A percentile compares a stretch with the other conserved stretches of the same genome.
These are phyloP conservation scores for Pseudorhombus dupliciocellatus DNA, from an alignment of 2,113 vertebrate species.

Conservation along the genomic window DNA sequence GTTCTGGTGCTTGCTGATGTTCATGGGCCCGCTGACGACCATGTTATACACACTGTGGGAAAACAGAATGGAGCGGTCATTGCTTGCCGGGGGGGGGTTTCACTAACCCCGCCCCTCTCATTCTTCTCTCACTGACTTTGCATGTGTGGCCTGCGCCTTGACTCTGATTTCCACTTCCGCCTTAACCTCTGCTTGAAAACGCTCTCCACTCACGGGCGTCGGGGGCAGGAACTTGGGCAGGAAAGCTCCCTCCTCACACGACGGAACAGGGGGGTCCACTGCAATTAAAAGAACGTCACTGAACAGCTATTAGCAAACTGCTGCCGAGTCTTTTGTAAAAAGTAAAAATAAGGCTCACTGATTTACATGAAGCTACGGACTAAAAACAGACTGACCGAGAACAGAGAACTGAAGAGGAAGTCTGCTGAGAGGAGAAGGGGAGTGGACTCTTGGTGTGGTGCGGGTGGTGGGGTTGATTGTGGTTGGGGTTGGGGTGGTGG, in stretches of 20 bases:
- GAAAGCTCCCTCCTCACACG: conserved; percentile 68
- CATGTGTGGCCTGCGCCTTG: conserved; percentile 46
- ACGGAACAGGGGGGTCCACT: conserved; percentile 67
- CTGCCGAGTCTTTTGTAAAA: no score
- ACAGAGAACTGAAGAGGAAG: conserved; percentile 74
- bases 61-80: no score
- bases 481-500: neutral
- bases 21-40: conserved; percentile 59
- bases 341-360: no score
- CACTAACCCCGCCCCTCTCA: no score
- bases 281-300: conserved; percentile 6
- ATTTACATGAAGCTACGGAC: no score
- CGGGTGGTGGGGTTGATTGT: neutral
- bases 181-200: conserved; percentile 49
- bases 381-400: conserved; percentile 51
- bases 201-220: conserved; percentile 61
- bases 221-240: conserved; percentile 64
- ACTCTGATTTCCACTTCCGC: conserved; percentile 68
- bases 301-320: neutral
- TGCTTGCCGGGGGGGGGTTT: no score
- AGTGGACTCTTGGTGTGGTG: neutral
- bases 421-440: conserved; percentile 59
- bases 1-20: conserved; percentile 47
- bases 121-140: conserved; percentile 62
- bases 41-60: conserved; percentile 54